phyloP scores from a whole-genome alignment of 2,113 vertebrate genomes.

The Dicentrarchus labrax region DNA sequence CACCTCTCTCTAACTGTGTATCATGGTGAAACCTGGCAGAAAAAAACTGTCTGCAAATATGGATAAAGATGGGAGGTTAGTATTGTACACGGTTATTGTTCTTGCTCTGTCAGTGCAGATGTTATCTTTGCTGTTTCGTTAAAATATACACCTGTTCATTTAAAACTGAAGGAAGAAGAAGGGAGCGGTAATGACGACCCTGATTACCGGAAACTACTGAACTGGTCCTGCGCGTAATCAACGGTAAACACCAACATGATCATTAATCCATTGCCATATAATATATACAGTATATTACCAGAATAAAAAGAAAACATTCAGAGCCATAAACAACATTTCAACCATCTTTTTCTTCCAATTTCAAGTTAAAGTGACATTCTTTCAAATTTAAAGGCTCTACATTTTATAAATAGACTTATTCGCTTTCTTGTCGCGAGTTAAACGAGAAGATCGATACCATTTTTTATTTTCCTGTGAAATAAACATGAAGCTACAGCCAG shows the following conservation, averaged over 20 bases:
- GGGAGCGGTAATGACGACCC: slow-evolving; percentile 26
- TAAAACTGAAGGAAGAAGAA: slow-evolving; percentile 34
- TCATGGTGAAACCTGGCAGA: slow-evolving; percentile 39
- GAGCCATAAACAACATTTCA: slow-evolving; percentile 32
- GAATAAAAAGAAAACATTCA: slow-evolving; percentile 53
- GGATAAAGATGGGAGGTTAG: slow-evolving; percentile 1
- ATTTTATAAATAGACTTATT: background rate
- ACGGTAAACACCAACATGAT: slow-evolving; percentile 38
- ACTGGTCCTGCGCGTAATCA: slow-evolving; percentile 14
- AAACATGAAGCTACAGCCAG: background rate
- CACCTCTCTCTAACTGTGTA: slow-evolving; percentile 32
- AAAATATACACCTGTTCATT: slow-evolving; percentile 23
- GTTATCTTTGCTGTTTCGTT: slow-evolving; percentile 33
- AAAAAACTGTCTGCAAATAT: slow-evolving; percentile 15
- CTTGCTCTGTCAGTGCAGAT: slow-evolving; percentile 38
- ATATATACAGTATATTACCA: slow-evolving; percentile 19
- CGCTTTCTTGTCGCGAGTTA: background rate
- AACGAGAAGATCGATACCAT: background rate
- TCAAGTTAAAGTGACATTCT: slow-evolving; percentile 51
- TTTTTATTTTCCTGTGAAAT: too few relatives aligned
- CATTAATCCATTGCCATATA: background rate
- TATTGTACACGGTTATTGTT: slow-evolving; percentile 1
- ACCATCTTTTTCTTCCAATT: slow-evolving; percentile 42
- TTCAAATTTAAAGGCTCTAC: slow-evolving; percentile 21
- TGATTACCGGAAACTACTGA: slow-evolving; percentile 44